Evolutionary conservation across 2,113 vertebrate genomes (phyloP), one percentile per base, ranked within the genome.

Genomic region (Dasyprocta punctata): DNA sequence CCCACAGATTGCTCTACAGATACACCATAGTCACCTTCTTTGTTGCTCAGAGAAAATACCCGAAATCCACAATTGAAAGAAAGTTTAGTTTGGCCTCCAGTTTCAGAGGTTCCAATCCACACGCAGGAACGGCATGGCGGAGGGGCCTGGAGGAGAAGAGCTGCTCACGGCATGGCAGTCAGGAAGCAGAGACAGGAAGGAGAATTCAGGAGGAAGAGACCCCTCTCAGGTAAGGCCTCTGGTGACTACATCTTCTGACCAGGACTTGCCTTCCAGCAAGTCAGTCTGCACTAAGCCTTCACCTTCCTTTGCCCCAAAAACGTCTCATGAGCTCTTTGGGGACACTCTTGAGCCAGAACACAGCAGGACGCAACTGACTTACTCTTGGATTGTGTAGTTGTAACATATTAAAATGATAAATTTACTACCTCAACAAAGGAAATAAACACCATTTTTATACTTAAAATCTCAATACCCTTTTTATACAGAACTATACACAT

Each of bases 61-160:
- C 0, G 17, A 71, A 19, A 38, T 3, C 67, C 67, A 36, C 33
- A 38, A 36, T 19, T 38, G 38, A n/a, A n/a, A 22, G 26, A 13
- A 77, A 13, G 73, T 47, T 47, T 47, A 28, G 12, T 77, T 44
- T 13, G 73, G 13, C 26, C 44, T 26, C 71, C 41, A 26, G 41
- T 5, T 28, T 75, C n/a, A 75, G 11, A 6, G 14, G 41, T 14
- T 69, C 44, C 71, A 14, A 24, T n/a, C 65, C 30, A 44, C 3
- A 44, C 22, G 3, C 41, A 13, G 41, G 7, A 28, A 13, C 0
- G 10, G 12, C 22, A 5, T 0, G 20, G 38, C 2, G 22, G 71
- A 26, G 7, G 12, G 38, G 73, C 41, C 73, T 26, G 22, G 11
- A 5, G 26, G 5, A 28, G 73, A 38, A 41, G 1, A 47, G 41